These are phyloP conservation scores for Pissodes strobi DNA, from an alignment of 1,140 invertebrate genomes.

Conservation along the genomic window DNA sequence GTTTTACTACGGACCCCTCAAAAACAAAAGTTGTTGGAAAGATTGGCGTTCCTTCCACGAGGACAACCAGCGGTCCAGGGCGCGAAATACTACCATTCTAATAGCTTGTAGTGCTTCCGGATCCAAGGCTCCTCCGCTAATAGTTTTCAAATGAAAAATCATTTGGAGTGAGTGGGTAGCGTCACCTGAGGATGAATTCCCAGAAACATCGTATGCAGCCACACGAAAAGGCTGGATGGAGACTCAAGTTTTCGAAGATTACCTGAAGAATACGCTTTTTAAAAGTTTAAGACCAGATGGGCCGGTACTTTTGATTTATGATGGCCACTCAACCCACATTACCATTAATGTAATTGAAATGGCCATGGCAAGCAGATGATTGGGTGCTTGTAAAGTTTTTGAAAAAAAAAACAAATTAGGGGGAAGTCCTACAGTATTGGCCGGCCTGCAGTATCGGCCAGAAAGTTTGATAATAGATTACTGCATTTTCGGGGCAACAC, in stretches of 20 bases:
- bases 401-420: too few relatives aligned
- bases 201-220: slow-evolving; percentile 48
- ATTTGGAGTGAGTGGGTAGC: slow-evolving; percentile 39
- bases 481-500: too few relatives aligned
- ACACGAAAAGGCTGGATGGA: slow-evolving; percentile 52
- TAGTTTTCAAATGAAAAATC: slow-evolving; percentile 49
- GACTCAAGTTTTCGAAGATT: slow-evolving; percentile 38
- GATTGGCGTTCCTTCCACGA: slow-evolving; percentile 40
- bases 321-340: slow-evolving; percentile 51
- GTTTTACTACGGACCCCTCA: slow-evolving; percentile 45
- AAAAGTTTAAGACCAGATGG: slow-evolving; percentile 36
- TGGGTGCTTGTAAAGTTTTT: too few relatives aligned
- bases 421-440: too few relatives aligned
- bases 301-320: slow-evolving; percentile 50
- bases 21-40: slow-evolving; percentile 51
- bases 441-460: too few relatives aligned
- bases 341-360: slow-evolving; percentile 43
- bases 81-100: slow-evolving; percentile 52
- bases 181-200: slow-evolving; percentile 30
- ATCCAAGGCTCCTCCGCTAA: slow-evolving; percentile 50
- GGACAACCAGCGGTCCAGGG: slow-evolving; percentile 46
- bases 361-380: too few relatives aligned
- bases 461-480: too few relatives aligned
- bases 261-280: slow-evolving; percentile 48
- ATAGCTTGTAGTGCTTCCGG: slow-evolving; percentile 48